These are phyloP conservation scores for Bolinopsis microptera DNA, from an alignment of 37 sponge, comb jelly and placozoan genomes.

Conservation along the genomic window DNA sequence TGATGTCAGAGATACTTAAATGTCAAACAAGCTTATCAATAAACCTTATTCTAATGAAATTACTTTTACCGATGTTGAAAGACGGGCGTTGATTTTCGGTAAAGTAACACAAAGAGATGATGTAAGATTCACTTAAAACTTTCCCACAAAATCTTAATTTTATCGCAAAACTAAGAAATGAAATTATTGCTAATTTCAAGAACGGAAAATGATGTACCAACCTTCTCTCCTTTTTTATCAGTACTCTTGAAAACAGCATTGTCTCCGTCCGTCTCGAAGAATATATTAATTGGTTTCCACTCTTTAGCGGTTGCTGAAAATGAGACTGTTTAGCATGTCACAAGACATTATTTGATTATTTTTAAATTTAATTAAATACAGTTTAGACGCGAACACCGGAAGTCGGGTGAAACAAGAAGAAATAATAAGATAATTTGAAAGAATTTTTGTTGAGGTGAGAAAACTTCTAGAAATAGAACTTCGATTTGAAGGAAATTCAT, in stretches of 20 bases:
- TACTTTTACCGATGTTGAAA: not conserved
- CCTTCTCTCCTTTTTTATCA: constrained; percentile 25
- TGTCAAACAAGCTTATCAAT: not conserved
- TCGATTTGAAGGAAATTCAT: not conserved
- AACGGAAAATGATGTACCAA: too few relatives aligned
- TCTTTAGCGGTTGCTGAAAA: constrained; percentile 10
- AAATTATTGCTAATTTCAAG: not conserved
- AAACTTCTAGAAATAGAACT: not conserved
- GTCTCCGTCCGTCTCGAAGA: constrained; percentile 12
- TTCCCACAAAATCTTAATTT: not conserved
- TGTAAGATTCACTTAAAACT: not conserved
- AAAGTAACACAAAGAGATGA: not conserved
- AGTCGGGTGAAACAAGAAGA: not conserved
- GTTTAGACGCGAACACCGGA: not conserved
- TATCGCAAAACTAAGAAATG: not conserved
- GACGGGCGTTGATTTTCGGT: not conserved
- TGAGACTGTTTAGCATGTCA: not conserved
- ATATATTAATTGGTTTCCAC: constrained; percentile 30
- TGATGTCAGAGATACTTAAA: not conserved
- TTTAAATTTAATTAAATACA: not conserved
- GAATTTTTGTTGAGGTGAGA: not conserved
- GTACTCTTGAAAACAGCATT: constrained; percentile 23
- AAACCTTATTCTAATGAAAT: not conserved
- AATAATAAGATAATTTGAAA: not conserved
- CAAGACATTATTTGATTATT: not conserved